Base-by-base conservation (phyloP, 2,888 invertebrate species). In the Eupelmus urozonus region DNA sequence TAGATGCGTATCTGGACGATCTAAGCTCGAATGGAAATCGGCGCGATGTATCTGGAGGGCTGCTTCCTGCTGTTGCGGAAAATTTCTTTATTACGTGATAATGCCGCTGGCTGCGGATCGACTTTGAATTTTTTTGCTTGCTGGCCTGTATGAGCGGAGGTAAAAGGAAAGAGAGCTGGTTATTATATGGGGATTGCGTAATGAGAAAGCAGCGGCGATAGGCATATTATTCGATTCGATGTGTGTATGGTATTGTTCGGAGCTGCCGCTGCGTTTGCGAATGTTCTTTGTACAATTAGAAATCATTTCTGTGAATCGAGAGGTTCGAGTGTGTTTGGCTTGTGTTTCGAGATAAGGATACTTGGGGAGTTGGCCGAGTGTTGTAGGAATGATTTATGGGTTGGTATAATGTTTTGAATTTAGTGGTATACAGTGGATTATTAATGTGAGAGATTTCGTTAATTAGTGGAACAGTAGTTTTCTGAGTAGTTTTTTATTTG, bases 41-140 rank as follows among this genome's bases (percentile, higher is more conserved):
- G 2, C n/a, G 11, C 49, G 7, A 34, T 34, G 34, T 34, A 34
- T n/a, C n/a, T 34, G 53, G 25, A n/a, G 3, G 13, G 13, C 73
- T 78, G 13, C 73, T 78, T 69, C 73, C 78, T 57, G 69, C 40
- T 69, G 11, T 51, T 69, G 20, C 40, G n/a, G n/a, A n/a, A 62
- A 67, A 73, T 57, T 78, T 72, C 77, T 71, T 77, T 72, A 77
- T 77, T 77, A 60, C 34, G 9, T 34, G 9, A 5, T 34, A 34
- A 3, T 34, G 40, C 11, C 34, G 20, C 3, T 23, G 18, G 51
- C 29, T 0, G 9, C n/a, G 11, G 27, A 29, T 4, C 3, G 34
- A n/a, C n/a, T n/a, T n/a, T n/a, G n/a, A n/a, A n/a, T n/a, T n/a
- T n/a, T n/a, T n/a, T n/a, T n/a, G n/a, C n/a, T n/a, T n/a, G n/a